A percentile compares a stretch with the other conserved stretches of the same genome.
These are phyloP conservation scores for Mayetiola destructor DNA, from an alignment of 2,888 invertebrate genomes.

Conservation along the genomic window DNA sequence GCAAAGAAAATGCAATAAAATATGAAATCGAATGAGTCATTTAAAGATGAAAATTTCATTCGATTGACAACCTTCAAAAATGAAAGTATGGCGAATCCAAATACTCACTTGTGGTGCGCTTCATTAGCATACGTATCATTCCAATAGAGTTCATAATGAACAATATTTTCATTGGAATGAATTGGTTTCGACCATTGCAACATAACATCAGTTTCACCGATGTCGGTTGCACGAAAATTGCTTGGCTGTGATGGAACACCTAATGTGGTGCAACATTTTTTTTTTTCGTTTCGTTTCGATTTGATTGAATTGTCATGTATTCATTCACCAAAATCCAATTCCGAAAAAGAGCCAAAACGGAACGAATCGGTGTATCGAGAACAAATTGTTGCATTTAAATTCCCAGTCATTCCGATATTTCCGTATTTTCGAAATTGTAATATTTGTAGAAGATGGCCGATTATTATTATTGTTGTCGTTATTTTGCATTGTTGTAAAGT, in stretches of 20 bases:
- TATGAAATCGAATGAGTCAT: constrained; percentile 1
- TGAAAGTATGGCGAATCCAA: not conserved
- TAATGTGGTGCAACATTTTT: constrained; percentile 24
- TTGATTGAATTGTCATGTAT: not conserved
- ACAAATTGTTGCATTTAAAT: too few relatives aligned
- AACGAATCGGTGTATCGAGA: too few relatives aligned
- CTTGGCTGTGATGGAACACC: constrained; percentile 95
- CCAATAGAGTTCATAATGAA: constrained; percentile 93
- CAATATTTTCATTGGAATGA: constrained; percentile 83
- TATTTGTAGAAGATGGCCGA: too few relatives aligned
- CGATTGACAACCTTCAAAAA: not conserved
- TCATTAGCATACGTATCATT: constrained; percentile 90
- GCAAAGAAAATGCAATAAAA: not conserved
- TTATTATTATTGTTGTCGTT: too few relatives aligned
- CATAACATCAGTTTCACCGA: constrained; percentile 80
- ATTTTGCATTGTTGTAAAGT: not conserved
- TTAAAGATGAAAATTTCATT: not conserved
- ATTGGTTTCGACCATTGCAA: constrained; percentile 86
- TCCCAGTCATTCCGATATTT: too few relatives aligned
- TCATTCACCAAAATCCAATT: too few relatives aligned
- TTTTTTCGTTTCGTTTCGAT: not conserved
- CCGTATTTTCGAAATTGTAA: too few relatives aligned
- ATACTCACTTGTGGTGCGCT: constrained; percentile 59
- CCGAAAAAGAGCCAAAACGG: too few relatives aligned
- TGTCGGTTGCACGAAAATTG: constrained; percentile 70